Conservation (phyloP, 1,140 invertebrate species). For the Tetramorium simillimum region DNA sequence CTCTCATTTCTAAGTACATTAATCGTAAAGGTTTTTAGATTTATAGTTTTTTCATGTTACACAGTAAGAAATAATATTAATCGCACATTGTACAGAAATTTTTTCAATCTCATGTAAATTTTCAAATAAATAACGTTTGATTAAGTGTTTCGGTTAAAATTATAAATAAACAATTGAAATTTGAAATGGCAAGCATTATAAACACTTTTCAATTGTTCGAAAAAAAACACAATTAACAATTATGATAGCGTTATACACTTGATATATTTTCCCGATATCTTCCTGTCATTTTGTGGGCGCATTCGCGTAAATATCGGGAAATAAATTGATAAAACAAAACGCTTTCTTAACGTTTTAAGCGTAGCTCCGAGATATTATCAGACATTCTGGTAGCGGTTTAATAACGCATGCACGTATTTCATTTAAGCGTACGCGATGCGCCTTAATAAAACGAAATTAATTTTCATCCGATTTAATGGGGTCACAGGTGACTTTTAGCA, state of each 20-base stretch:
- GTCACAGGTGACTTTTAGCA: neutral
- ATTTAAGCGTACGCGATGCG: conserved; percentile 40
- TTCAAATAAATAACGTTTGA: neutral
- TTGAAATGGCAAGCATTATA: neutral
- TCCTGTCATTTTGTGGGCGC: neutral
- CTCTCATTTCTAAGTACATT: neutral
- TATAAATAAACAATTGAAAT: neutral
- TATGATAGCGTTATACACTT: neutral
- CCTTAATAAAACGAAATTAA: conserved; percentile 49
- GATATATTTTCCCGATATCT: neutral
- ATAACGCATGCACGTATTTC: conserved; percentile 58
- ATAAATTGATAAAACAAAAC: conserved; percentile 7
- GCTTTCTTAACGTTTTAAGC: conserved; percentile 28
- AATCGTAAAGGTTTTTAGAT: neutral
- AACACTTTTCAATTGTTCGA: neutral
- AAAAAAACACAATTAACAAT: neutral
- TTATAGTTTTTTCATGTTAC: neutral
- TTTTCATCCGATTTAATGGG: conserved; percentile 20
- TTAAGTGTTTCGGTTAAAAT: neutral
- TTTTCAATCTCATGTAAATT: neutral
- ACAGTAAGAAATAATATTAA: neutral
- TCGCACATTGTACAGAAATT: neutral
- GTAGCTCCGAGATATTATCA: conserved; percentile 31
- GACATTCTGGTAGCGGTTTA: conserved; percentile 30
- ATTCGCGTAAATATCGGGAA: neutral